Conservation (phyloP, 2,888 invertebrate genomes). For the Sisyra nigra region DNA sequence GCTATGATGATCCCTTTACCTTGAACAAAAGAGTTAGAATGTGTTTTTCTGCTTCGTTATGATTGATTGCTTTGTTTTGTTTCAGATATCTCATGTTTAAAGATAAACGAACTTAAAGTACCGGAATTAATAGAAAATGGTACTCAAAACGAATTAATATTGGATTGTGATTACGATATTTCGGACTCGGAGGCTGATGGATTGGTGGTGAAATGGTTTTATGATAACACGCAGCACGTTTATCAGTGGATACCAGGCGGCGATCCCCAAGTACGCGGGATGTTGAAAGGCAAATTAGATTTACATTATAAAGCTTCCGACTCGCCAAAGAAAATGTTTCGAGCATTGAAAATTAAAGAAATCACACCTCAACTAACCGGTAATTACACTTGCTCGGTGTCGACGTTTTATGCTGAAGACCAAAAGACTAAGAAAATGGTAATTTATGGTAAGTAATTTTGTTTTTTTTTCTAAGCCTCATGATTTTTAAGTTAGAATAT, state of each 20-base stretch:
- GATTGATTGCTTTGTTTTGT: not conserved
- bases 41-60: no score
- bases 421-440: constrained; percentile 29
- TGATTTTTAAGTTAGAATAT: no score
- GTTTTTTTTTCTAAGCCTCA: not conserved
- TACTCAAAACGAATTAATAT: constrained; percentile 22
- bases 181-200: constrained; percentile 21
- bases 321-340: constrained; percentile 26
- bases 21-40: no score
- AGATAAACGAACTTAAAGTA: constrained; percentile 19
- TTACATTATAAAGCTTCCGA: constrained; percentile 25
- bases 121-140: constrained; percentile 17
- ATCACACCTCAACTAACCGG: constrained; percentile 33
- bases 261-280: constrained; percentile 22
- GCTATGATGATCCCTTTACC: no score
- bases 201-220: constrained; percentile 33
- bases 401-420: constrained; percentile 29
- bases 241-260: constrained; percentile 31
- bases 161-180: constrained; percentile 32
- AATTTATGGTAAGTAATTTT: constrained; percentile 34
- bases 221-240: constrained; percentile 26
- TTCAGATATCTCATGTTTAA: constrained; percentile 17
- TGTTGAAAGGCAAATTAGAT: constrained; percentile 26
- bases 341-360: constrained; percentile 34
- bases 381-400: constrained; percentile 36